Percentiles rank a stretch among this genome's conserved stretches.
phyloP scores from a whole-genome alignment of 2,797 vertebrate genomes.

The Mallotus villosus region DNA sequence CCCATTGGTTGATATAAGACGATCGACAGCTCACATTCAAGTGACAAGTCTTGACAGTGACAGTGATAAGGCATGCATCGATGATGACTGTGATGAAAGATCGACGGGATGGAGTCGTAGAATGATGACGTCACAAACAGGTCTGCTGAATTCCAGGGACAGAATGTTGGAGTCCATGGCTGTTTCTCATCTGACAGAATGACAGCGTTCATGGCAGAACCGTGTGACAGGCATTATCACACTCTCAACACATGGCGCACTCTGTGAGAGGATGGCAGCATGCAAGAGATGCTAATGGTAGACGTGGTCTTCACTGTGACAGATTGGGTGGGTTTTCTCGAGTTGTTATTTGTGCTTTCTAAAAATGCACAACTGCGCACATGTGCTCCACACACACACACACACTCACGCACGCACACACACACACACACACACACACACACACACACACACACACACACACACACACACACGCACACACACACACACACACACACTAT shows the following conservation, averaged over 20 bases:
- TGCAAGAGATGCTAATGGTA: too few species aligned
- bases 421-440: constrained; percentile 32
- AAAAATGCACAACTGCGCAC: neutral
- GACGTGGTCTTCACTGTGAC: neutral
- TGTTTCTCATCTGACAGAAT: constrained; percentile 14
- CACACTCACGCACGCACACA: constrained; percentile 10
- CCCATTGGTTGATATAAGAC: neutral
- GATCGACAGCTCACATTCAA: neutral
- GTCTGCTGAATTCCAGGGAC: too few species aligned
- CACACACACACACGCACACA: constrained; percentile 1
- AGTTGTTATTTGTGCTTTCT: neutral
- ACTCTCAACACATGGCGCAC: too few species aligned
- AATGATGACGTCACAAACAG: constrained; percentile 16
- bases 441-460: neutral
- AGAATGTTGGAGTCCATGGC: constrained; percentile 23
- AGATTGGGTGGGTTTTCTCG: neutral
- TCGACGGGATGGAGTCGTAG: neutral
- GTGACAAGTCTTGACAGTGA: neutral
- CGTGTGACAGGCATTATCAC: too few species aligned
- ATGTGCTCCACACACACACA: neutral
- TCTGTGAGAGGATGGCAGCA: too few species aligned
- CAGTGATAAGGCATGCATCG: constrained; percentile 33
- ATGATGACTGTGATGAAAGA: constrained; percentile 36
- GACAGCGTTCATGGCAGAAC: too few species aligned
- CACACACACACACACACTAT: constrained; percentile 25